Evolutionary conservation across 2,888 invertebrate genomes (phyloP).

Genomic region (Parapristionchus giblindavisi): DNA sequence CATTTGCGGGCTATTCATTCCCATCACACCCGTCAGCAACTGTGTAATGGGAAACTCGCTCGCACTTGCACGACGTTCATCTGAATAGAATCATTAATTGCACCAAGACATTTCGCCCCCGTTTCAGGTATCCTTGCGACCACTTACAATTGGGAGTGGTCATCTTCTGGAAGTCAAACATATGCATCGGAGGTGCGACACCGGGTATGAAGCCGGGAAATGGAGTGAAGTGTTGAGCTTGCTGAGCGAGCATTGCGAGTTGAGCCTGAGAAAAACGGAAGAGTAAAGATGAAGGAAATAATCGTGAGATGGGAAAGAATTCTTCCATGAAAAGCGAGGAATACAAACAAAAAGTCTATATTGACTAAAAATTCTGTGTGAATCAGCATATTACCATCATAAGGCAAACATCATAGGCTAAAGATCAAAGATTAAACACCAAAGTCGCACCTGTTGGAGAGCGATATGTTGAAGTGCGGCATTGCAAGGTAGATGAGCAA

Average conservation of each 20-base stretch:
- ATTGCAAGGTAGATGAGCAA: slow-evolving; percentile 20
- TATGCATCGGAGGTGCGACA: slow-evolving; percentile 30
- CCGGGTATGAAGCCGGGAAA: slow-evolving; percentile 36
- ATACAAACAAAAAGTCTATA: too few species aligned
- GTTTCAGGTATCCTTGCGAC: background rate
- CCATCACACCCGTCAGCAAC: slow-evolving; percentile 21
- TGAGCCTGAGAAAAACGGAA: too few species aligned
- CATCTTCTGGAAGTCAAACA: slow-evolving; percentile 49
- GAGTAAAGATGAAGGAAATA: too few species aligned
- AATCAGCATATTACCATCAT: too few species aligned
- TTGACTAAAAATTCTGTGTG: too few species aligned
- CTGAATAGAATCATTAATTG: slow-evolving; percentile 44
- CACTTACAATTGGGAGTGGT: slow-evolving; percentile 44
- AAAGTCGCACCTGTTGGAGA: slow-evolving; percentile 41
- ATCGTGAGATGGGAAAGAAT: too few species aligned
- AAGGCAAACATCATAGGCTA: too few species aligned
- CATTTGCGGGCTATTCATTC: slow-evolving; percentile 24
- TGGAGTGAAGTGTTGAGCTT: slow-evolving; percentile 38
- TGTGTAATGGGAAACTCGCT: slow-evolving; percentile 52
- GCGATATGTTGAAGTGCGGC: slow-evolving; percentile 29
- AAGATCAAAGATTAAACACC: too few species aligned
- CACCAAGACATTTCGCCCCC: background rate
- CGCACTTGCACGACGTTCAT: slow-evolving; percentile 63
- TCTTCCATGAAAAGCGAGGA: too few species aligned
- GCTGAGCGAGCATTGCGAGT: slow-evolving; percentile 32